phyloP scores from a whole-genome alignment of 2,113 vertebrate genomes.

The Euleptes europaea region DNA sequence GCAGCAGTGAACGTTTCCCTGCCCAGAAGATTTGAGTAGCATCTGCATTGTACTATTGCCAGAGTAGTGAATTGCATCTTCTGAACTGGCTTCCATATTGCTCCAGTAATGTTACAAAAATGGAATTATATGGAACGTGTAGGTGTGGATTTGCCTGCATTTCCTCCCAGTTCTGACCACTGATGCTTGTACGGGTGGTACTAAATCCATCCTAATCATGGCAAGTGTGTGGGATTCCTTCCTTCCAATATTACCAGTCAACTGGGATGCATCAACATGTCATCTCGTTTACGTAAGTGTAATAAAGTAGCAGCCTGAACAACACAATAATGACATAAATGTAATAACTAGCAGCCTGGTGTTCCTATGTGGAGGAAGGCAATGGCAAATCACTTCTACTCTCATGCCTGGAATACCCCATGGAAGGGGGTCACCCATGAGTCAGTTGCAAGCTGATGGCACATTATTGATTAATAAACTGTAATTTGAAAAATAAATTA shows the following conservation, averaged over 20 bases:
- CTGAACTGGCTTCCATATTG: background rate
- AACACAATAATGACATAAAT: no score
- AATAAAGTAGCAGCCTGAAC: no score
- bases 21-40: background rate
- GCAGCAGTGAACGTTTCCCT: background rate
- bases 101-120: background rate
- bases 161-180: background rate
- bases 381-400: no score
- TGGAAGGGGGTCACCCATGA: no score
- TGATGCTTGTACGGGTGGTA: background rate
- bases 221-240: background rate
- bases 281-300: no score
- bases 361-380: no score
- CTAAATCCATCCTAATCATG: background rate
- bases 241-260: background rate
- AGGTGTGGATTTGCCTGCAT: background rate
- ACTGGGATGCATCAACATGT: background rate
- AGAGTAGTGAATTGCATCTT: background rate
- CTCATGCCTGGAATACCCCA: no score
- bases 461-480: no score
- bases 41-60: background rate
- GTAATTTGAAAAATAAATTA: no score
- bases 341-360: no score
- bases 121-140: background rate
- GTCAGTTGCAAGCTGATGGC: no score